Base-by-base conservation (phyloP, 1,140 invertebrate species). In the Andrena cerasifolii region DNA sequence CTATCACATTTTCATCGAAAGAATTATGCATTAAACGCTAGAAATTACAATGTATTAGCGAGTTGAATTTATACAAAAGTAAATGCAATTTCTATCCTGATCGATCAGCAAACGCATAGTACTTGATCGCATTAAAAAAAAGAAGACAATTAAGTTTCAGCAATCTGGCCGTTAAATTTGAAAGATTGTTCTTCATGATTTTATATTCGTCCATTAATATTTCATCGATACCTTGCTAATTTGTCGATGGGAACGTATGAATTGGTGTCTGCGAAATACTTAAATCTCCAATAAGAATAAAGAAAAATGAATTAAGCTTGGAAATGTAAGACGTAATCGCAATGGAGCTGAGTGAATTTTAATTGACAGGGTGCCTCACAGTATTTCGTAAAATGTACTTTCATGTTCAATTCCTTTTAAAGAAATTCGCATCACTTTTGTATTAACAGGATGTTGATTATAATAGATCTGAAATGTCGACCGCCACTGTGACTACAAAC, bases 1-100 rank as follows among this genome's bases (percentile, higher is more conserved):
- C n/a, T 45, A 58, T 70, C 6, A 28, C 2, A 21, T 21, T 3
- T 28, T 40, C 51, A 2, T 56, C 18, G 5, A 28, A 43, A 26
- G 43, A 18, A 14, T 18, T 16, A 21, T 31, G 18, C 47, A 36
- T 67, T 33, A 66, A 33, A 68, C 51, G 16, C 33, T 68, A 49
- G 6, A 67, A 10, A 51, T 54, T n/a, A 43, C 24, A 70, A 58
- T 12, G 31, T 31, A 70, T 58, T 21, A 31, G 33, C 43, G 12
- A 10, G 43, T 10, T 31, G 6, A 28, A 68, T n/a, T 14, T 16
- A 54, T 53, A 45, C 53, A 58, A 58, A 40, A 43, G 26, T 63
- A 75, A 78, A 79, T 77, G 61, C 28, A 28, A 58, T 67, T 67
- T 47, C 14, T 14, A 45, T 58, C 28, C 31, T 14, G 10, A 8